Percentiles rank a stretch among this genome's conserved stretches.
Conservation (phyloP, 2,113 vertebrate genomes). For the Columba livia region DNA sequence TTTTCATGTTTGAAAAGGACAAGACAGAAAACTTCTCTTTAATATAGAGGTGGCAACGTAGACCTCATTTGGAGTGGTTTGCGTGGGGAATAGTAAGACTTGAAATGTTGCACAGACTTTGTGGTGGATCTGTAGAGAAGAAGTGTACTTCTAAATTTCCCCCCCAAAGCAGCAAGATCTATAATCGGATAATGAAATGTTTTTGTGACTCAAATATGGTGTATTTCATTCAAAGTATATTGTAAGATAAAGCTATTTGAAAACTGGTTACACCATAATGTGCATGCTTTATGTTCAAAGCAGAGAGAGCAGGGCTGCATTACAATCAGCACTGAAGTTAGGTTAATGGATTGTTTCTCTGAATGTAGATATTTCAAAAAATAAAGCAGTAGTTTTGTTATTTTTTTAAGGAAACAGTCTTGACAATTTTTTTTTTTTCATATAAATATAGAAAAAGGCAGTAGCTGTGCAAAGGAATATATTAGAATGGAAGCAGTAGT, state of each 20-base stretch:
- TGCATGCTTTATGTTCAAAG: constrained; percentile 15
- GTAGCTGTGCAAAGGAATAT: not conserved
- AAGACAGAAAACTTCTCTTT: not conserved
- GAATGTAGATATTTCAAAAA: constrained; percentile 10
- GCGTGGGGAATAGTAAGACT: not conserved
- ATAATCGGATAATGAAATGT: constrained; percentile 55
- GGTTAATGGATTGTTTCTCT: not conserved
- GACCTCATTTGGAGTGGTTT: not conserved
- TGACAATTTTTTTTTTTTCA: not conserved
- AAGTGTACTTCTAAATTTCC: not conserved
- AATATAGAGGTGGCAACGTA: not conserved
- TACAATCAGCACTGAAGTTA: not conserved
- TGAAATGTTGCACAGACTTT: not conserved
- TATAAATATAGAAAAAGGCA: not conserved
- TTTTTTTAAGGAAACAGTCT: not conserved
- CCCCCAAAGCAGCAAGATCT: not conserved
- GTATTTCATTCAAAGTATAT: constrained; percentile 34
- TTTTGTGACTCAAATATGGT: constrained; percentile 43
- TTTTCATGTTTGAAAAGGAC: not conserved
- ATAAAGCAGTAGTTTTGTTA: not conserved
- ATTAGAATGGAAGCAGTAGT: not conserved
- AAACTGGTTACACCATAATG: constrained; percentile 21
- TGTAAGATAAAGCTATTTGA: constrained; percentile 43
- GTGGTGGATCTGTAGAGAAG: not conserved
- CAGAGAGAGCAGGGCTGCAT: not conserved